Evolutionary conservation across 2,797 vertebrate species (phyloP), one percentile per base, ranked within the genome.

Genomic region (Ctenopoma multispine): DNA sequence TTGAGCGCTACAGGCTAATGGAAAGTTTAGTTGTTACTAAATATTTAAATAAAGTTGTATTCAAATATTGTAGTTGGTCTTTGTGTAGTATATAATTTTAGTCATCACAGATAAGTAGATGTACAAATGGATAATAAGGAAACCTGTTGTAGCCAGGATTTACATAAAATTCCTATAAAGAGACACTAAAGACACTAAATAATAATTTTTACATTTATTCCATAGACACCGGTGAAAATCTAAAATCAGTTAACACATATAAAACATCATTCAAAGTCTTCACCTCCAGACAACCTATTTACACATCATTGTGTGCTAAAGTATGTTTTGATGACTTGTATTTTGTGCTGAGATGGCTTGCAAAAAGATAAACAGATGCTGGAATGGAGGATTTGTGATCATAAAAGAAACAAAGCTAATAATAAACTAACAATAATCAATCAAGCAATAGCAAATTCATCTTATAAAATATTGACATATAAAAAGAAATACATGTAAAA

Each of bases 401-500:
- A 54, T 34, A 51, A 72, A 57, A 57, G n/a, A 70, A 83, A 72
- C 10, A 75, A 79, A 79, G 71, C 63, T 44, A 70, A 76, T 75
- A n/a, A n/a, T n/a, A n/a, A n/a, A n/a, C n/a, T n/a, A n/a, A n/a
- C 31, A 34, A 34, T 34, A 34, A 34, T 34, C 31, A 34, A 34
- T 34, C 31, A 34, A 34, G 10, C 10, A 34, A 79, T 81, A 87
- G 67, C 51, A 87, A 81, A 81, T 77, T 50, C 20, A 73, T 83
- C 49, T 86, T 90, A 91, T 36, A 92, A 93, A 92, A 91, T 76
- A 82, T 78, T 65, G 47, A 80, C 36, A 63, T 76, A 46, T 84
- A 83, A 85, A 79, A 84, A 77, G 11, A 81, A 73, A 68, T 59
- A 65, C 75, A 82, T 64, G 65, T 44, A 71, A 77, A 71, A 38